phyloP scores from a whole-genome alignment of 2,113 vertebrate species.

The Gallinago media region DNA sequence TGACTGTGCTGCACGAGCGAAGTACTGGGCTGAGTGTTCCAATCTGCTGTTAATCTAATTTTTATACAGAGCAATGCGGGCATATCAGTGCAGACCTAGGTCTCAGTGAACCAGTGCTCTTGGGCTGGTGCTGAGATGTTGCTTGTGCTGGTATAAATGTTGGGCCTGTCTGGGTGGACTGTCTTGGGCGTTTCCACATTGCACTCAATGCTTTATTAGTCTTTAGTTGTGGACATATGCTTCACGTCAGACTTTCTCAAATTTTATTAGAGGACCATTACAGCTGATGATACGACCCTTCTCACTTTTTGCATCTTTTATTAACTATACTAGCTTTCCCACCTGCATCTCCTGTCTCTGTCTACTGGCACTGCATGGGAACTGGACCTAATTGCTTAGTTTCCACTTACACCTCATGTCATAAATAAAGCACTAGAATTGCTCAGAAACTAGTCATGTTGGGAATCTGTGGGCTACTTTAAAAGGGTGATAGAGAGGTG shows the following conservation, averaged over 20 bases:
- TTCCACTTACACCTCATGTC: background rate
- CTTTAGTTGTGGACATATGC: background rate
- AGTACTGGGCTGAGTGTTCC: background rate
- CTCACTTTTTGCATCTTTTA: background rate
- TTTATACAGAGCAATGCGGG: background rate
- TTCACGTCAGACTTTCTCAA: background rate
- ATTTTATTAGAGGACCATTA: background rate
- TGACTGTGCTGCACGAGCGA: background rate
- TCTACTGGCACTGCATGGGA: background rate
- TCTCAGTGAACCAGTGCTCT: background rate
- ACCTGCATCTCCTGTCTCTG: rapidly evolving
- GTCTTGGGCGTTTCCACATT: background rate
- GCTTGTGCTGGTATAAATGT: background rate
- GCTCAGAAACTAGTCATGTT: background rate
- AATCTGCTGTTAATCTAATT: background rate
- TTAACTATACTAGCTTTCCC: background rate
- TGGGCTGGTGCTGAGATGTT: background rate
- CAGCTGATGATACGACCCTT: background rate
- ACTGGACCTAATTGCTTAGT: background rate
- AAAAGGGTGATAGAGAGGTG: background rate
- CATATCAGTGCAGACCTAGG: too few species aligned
- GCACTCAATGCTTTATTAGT: background rate
- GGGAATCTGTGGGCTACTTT: background rate
- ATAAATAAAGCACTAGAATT: background rate
- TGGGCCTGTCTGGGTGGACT: background rate